These are phyloP conservation scores for Xestia sexstrigata DNA, from an alignment of 2,888 invertebrate species.

Conservation along the genomic window DNA sequence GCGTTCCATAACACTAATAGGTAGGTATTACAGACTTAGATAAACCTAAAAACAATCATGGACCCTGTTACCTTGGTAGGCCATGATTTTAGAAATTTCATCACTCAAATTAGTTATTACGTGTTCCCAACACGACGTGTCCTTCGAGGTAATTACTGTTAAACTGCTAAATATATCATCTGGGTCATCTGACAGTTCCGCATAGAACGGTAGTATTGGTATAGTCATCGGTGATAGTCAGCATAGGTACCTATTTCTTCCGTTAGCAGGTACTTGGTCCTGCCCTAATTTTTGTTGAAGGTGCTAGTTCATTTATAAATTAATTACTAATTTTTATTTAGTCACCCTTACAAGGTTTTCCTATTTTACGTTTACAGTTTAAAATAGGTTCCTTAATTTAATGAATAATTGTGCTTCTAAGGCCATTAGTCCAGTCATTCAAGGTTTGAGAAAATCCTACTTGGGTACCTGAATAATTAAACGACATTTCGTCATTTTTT, in stretches of 20 bases:
- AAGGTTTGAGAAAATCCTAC: slow-evolving; percentile 3
- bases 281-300: slow-evolving; percentile 16
- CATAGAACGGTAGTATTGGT: no score
- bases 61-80: neutral
- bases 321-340: slow-evolving; percentile 14
- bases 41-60: neutral
- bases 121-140: neutral
- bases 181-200: slow-evolving; percentile 15
- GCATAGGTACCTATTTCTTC: neutral
- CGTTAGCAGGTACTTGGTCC: neutral
- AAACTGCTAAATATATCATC: neutral
- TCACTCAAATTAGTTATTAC: neutral
- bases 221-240: slow-evolving; percentile 11
- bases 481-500: neutral
- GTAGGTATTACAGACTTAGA: neutral
- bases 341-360: slow-evolving; percentile 26
- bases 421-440: slow-evolving; percentile 15
- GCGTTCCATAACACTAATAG: no score
- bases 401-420: neutral
- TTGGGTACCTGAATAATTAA: neutral
- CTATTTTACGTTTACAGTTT: slow-evolving; percentile 9
- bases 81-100: slow-evolving; percentile 1
- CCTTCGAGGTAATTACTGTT: neutral
- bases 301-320: slow-evolving; percentile 14
- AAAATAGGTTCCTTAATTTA: neutral